Percentiles rank a stretch among this genome's conserved stretches.
phyloP scores from a whole-genome alignment of 2,113 vertebrate genomes.

The Ariopsis seemanni region DNA sequence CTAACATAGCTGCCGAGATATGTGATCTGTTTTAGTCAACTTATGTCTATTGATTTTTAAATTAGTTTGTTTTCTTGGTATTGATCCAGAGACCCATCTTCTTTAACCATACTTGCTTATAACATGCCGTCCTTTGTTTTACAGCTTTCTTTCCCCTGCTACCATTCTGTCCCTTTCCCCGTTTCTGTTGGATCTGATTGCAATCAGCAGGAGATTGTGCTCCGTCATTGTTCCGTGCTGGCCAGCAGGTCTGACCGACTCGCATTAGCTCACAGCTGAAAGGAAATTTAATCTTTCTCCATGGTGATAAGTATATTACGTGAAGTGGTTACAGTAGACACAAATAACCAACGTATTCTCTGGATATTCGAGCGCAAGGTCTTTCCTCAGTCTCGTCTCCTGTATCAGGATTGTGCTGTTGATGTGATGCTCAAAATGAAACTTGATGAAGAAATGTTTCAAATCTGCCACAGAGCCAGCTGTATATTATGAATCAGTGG shows the following conservation, averaged over 20 bases:
- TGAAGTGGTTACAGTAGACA: neutral
- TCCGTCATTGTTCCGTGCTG: neutral
- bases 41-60: no score
- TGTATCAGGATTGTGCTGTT: neutral
- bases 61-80: no score
- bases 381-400: neutral
- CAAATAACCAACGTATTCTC: no score
- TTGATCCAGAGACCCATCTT: no score
- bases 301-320: neutral
- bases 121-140: neutral
- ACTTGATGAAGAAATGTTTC: neutral
- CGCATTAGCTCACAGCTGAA: neutral
- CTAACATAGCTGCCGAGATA: no score
- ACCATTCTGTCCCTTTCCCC: neutral
- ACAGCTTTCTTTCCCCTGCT: neutral
- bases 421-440: neutral
- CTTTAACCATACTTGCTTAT: neutral
- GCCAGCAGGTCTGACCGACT: neutral
- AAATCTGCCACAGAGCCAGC: neutral
- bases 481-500: neutral
- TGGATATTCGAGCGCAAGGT: neutral
- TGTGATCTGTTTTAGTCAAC: no score
- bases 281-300: neutral
- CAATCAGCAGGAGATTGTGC: neutral
- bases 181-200: neutral